These are phyloP conservation scores for Gisinianus flammeolus DNA, from an alignment of 2,888 invertebrate species.

Conservation along the genomic window DNA sequence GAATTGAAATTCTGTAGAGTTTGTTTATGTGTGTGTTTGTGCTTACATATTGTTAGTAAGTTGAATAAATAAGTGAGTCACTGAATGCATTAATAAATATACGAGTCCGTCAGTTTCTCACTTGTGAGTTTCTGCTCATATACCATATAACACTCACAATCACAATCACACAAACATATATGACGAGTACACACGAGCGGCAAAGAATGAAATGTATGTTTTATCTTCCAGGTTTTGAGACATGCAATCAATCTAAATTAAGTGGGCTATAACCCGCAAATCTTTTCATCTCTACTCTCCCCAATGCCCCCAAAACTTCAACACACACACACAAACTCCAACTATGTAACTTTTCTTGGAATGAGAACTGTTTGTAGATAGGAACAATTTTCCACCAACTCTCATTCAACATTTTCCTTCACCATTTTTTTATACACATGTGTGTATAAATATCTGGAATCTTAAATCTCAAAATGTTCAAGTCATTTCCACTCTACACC, in stretches of 20 bases:
- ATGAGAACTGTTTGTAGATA: too few relatives aligned
- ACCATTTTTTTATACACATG: too few relatives aligned
- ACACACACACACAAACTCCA: too few relatives aligned
- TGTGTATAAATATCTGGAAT: too few relatives aligned
- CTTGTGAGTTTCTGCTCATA: neutral
- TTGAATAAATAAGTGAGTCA: neutral
- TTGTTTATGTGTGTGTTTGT: neutral
- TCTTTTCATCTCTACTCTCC: constrained; percentile 21
- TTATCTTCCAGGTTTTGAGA: constrained; percentile 6
- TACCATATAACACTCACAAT: neutral
- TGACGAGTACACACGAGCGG: neutral
- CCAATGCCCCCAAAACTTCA: neutral
- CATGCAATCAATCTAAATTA: constrained; percentile 29
- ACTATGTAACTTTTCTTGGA: too few relatives aligned
- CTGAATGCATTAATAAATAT: neutral
- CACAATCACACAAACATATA: constrained; percentile 4
- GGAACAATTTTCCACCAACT: too few relatives aligned
- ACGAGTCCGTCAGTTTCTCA: neutral
- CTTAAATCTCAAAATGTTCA: too few relatives aligned
- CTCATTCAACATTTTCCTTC: too few relatives aligned
- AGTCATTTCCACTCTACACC: too few relatives aligned
- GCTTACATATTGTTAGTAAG: neutral
- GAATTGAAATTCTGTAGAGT: neutral
- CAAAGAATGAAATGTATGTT: neutral
- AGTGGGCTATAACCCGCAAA: constrained; percentile 23